These are phyloP conservation scores for Echinarachnius parma DNA, from an alignment of 53 echinoderm and acorn worm genomes.

Conservation along the genomic window DNA sequence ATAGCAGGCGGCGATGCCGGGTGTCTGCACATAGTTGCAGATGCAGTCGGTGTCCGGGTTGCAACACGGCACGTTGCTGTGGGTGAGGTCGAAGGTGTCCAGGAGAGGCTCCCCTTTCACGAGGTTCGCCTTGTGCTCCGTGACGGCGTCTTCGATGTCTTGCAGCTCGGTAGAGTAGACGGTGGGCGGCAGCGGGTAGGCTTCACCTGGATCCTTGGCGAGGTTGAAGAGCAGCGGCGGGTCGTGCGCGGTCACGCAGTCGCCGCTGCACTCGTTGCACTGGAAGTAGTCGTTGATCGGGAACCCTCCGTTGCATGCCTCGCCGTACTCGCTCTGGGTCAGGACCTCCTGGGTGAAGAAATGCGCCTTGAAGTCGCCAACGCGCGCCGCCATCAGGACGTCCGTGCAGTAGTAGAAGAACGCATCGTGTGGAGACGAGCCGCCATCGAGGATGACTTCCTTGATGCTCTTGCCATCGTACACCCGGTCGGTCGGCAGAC, in stretches of 20 bases:
- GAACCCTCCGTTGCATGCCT: constrained; percentile 33
- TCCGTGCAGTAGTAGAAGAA: constrained; percentile 72
- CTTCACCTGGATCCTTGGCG: constrained; percentile 66
- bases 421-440: constrained; percentile 41
- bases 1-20: constrained; percentile 23
- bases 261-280: constrained; percentile 45
- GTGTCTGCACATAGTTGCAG: constrained; percentile 33
- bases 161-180: constrained; percentile 1
- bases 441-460: constrained; percentile 44
- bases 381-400: constrained; percentile 56
- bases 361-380: constrained; percentile 66
- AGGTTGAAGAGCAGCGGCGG: constrained; percentile 75
- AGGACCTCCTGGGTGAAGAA: constrained; percentile 48
- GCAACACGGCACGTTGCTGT: constrained; percentile 60
- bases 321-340: constrained; percentile 15
- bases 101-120: constrained; percentile 51
- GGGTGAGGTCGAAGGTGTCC: constrained; percentile 2
- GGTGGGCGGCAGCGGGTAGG: constrained; percentile 51
- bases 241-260: constrained; percentile 65
- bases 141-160: constrained; percentile 16
- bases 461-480: constrained; percentile 73
- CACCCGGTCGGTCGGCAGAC: constrained; percentile 50
- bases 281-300: constrained; percentile 32
- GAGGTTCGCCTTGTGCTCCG: constrained; percentile 47
- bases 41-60: constrained; percentile 38